Evolutionary conservation across 2,113 vertebrate species (phyloP).

Genomic region (Dasyprocta punctata): DNA sequence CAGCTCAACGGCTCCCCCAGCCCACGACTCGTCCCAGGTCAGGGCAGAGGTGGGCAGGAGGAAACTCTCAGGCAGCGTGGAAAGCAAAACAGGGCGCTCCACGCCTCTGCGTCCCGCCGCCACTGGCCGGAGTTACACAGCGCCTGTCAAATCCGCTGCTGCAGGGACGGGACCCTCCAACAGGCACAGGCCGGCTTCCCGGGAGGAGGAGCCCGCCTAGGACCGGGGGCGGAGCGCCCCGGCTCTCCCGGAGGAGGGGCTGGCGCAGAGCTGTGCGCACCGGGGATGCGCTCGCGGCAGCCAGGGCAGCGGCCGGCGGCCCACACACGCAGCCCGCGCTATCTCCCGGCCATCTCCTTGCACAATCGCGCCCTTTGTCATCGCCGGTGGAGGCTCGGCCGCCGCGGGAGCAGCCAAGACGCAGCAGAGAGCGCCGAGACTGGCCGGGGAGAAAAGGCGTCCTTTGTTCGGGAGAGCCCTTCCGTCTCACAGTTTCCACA

Average conservation of each 20-base stretch:
- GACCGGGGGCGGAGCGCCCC: not conserved
- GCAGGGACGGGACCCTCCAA: not conserved
- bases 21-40: not conserved
- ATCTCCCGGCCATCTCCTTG: slow-evolving; percentile 59
- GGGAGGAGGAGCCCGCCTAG: not conserved
- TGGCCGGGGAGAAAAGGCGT: slow-evolving; percentile 68
- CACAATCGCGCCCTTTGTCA: slow-evolving; percentile 75
- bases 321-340: slow-evolving; percentile 49
- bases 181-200: not conserved
- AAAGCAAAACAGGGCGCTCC: slow-evolving; percentile 26
- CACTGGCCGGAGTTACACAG: not conserved
- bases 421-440: slow-evolving; percentile 36
- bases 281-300: not conserved
- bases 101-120: not conserved
- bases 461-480: slow-evolving; percentile 68
- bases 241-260: not conserved
- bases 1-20: not conserved
- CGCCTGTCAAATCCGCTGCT: not conserved
- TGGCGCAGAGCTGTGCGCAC: slow-evolving; percentile 36
- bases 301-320: slow-evolving; percentile 25
- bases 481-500: slow-evolving; percentile 79
- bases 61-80: not conserved
- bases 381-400: slow-evolving; percentile 66
- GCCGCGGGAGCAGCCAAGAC: slow-evolving; percentile 71
- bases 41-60: slow-evolving; percentile 20